Percentiles rank a stretch among this genome's conserved stretches.
Evolutionary conservation across 37 sponge, comb jelly and placozoan species (phyloP).

Genomic region (Ephydatia muelleri): DNA sequence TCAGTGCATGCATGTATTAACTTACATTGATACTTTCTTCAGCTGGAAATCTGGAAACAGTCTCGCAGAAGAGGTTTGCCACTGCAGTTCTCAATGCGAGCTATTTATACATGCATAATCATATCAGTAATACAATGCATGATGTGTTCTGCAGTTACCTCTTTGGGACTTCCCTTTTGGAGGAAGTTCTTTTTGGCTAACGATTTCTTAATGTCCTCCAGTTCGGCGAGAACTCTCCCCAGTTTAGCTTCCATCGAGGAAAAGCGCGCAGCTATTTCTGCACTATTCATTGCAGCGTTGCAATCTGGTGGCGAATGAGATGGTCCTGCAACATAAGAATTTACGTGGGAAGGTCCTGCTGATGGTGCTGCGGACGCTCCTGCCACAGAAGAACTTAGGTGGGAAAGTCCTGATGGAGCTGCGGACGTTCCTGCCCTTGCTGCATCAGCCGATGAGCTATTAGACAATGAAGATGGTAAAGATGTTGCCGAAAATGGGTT

Average conservation of each 20-base stretch:
- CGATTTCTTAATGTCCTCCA: background rate
- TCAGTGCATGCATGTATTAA: background rate
- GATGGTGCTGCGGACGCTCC: background rate
- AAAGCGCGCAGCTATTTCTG: constrained; percentile 1
- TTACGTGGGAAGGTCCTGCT: background rate
- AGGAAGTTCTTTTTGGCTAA: background rate
- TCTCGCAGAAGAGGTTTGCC: background rate
- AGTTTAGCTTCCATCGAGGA: background rate
- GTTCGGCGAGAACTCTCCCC: background rate
- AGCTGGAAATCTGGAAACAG: background rate
- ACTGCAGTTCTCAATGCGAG: background rate
- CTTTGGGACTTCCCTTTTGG: background rate
- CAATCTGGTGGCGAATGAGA: background rate
- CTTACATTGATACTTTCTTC: background rate
- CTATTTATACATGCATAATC: background rate
- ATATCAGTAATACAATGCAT: too few relatives aligned
- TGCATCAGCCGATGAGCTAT: background rate
- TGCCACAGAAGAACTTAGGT: background rate
- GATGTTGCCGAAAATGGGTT: too few relatives aligned
- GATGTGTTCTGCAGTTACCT: background rate
- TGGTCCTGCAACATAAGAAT: background rate
- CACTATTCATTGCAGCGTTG: background rate
- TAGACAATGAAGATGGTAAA: background rate
- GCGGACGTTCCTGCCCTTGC: background rate
- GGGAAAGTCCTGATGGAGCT: background rate